Percentiles rank a stretch among this genome's conserved stretches.
Conservation (phyloP, 2,113 vertebrate species). For the Grantiella picta region DNA sequence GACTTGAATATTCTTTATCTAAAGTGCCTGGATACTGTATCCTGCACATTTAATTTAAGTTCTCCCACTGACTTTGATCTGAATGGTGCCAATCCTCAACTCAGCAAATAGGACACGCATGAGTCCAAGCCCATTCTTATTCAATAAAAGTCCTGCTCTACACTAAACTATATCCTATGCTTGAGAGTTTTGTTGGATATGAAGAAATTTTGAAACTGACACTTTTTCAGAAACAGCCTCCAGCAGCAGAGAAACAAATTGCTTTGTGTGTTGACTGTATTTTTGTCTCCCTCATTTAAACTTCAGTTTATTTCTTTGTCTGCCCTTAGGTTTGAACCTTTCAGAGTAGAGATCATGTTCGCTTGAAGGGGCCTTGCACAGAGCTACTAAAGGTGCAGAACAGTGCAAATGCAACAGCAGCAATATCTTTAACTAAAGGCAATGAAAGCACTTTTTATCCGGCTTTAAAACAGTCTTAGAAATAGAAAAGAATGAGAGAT, state of each 20-base stretch:
- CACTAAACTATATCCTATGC: background rate
- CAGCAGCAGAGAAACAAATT: constrained; percentile 1
- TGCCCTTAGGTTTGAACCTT: constrained; percentile 20
- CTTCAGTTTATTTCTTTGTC: constrained; percentile 23
- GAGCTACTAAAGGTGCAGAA: background rate
- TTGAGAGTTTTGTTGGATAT: background rate
- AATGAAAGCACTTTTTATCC: background rate
- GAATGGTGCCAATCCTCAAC: background rate
- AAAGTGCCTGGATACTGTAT: background rate
- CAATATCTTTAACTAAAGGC: background rate
- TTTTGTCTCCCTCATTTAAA: constrained; percentile 15
- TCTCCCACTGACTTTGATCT: background rate
- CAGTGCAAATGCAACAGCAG: background rate
- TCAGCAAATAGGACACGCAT: background rate
- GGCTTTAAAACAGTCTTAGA: background rate
- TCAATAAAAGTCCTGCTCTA: background rate
- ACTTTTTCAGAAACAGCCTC: background rate
- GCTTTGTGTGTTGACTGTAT: background rate
- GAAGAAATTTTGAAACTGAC: background rate
- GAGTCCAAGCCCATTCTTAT: background rate
- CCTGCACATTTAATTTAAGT: background rate
- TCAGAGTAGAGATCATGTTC: background rate
- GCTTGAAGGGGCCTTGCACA: background rate
- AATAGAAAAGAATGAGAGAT: background rate
- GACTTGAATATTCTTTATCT: background rate